These are phyloP conservation scores for Chanos chanos DNA, from an alignment of 2,797 vertebrate species.

Conservation along the genomic window DNA sequence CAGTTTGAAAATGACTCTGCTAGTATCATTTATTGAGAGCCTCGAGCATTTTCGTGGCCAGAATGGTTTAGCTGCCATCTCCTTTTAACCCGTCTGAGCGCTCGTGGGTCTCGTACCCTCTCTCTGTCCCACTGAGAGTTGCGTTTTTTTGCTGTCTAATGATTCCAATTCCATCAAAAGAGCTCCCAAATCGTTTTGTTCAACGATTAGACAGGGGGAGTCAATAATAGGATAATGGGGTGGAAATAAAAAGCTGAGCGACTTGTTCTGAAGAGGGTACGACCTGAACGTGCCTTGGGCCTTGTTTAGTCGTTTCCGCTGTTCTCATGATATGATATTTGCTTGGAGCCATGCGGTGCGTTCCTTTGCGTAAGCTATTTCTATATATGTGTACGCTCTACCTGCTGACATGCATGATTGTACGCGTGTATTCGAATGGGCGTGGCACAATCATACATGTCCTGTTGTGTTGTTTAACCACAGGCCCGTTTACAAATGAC, in stretches of 20 bases:
- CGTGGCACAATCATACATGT: too few relatives aligned
- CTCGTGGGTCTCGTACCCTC: constrained; percentile 16
- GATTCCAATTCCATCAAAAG: constrained; percentile 18
- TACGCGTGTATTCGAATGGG: too few relatives aligned
- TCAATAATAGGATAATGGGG: constrained; percentile 18
- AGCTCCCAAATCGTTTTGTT: not conserved
- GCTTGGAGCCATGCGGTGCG: constrained; percentile 31
- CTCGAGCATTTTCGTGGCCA: constrained; percentile 31
- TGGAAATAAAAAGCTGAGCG: constrained; percentile 13
- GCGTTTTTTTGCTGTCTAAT: constrained; percentile 21
- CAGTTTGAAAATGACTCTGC: constrained; percentile 38
- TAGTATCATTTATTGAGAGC: constrained; percentile 48
- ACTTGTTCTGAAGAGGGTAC: constrained; percentile 9
- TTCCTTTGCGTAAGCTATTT: too few relatives aligned
- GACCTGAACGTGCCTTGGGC: not conserved
- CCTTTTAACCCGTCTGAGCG: constrained; percentile 20
- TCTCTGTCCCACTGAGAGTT: not conserved
- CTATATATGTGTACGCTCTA: constrained; percentile 1
- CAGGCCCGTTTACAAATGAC: too few relatives aligned
- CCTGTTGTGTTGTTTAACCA: too few relatives aligned
- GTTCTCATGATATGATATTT: constrained; percentile 8
- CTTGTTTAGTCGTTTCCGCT: not conserved
- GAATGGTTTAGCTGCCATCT: constrained; percentile 24
- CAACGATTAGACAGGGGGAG: constrained; percentile 3
- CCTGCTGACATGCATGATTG: too few relatives aligned